Conservation (phyloP, 2,888 invertebrate genomes). For the Xestia sexstrigata region DNA sequence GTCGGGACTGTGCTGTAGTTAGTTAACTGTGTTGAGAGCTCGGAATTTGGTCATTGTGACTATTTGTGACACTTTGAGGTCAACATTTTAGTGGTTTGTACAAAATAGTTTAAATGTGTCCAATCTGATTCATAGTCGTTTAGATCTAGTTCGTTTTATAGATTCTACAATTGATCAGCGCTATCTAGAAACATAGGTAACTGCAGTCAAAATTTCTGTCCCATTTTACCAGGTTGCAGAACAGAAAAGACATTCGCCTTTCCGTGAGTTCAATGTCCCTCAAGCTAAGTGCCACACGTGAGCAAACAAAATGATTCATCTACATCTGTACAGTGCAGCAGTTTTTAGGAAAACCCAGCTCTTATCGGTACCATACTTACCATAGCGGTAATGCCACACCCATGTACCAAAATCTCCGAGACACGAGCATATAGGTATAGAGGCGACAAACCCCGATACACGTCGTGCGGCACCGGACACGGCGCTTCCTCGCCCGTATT, state of each 20-base stretch:
- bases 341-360: slow-evolving; percentile 33
- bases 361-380: slow-evolving; percentile 21
- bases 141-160: neutral
- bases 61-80: neutral
- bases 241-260: slow-evolving; percentile 16
- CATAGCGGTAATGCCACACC: slow-evolving; percentile 46
- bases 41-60: slow-evolving; percentile 1
- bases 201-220: neutral
- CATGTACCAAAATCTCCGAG: slow-evolving; percentile 36
- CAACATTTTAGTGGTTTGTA: neutral
- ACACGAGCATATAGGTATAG: slow-evolving; percentile 41
- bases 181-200: neutral
- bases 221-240: slow-evolving; percentile 4
- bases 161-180: neutral
- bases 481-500: slow-evolving; percentile 69
- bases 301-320: slow-evolving; percentile 32
- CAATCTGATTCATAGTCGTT: neutral
- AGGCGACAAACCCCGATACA: slow-evolving; percentile 61
- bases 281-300: slow-evolving; percentile 28
- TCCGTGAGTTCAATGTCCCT: slow-evolving; percentile 32
- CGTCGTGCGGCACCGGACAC: slow-evolving; percentile 65
- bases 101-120: slow-evolving; percentile 19
- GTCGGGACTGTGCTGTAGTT: slow-evolving; percentile 24
- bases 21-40: slow-evolving; percentile 21
- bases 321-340: slow-evolving; percentile 14